Evolutionary conservation across 30 jellyfish, hydroid and myxozoan species (phyloP), one percentile per base, ranked within the genome.

Genomic region (Catostylus mosaicus): DNA sequence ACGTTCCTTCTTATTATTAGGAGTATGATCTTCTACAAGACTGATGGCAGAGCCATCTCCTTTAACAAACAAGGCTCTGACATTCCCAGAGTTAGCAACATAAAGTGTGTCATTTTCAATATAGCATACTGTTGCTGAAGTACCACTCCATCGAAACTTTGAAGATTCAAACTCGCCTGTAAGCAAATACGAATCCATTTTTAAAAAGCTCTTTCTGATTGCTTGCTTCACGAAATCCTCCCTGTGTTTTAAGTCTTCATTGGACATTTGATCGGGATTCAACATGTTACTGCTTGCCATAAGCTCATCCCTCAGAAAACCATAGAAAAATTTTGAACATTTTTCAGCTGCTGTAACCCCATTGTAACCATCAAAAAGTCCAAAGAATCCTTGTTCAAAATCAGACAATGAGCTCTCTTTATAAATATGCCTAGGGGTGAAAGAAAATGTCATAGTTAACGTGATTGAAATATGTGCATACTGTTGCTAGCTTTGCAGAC

Each of bases 291-390:
- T 2, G 38, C 50, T 18, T 34, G 45, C 27, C 10, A 18, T 30
- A 1, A 72, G 64, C 34, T 69, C 86, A 48, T 69, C 90, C 0
- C 27, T 37, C 16, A 86, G 78, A 66, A 86, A 43, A 10, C 30
- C 70, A 31, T 68, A 50, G 34, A 86, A 86, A 24, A 50, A 18
- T 20, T 29, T 52, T 0, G 82, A 35, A 50, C 96, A 86, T 51
- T 60, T 67, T 38, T 86, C 96, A 14, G 96, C 96, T 26, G 96
- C 96, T 43, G 82, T 40, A 45, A 57, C 64, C 16, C 90, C 90
- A 57, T 43, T 68, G 73, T 86, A 76, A 32, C 96, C 96, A 86
- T 86, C 96, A 86, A 86, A 86, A 6, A 86, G 65, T 8, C 96
- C 96, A 86, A 76, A 85, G 48, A 74, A 85, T 27, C 85, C 85